These are phyloP conservation scores for Drosophila persimilis DNA, from an alignment of 1,140 invertebrate genomes.

Conservation along the genomic window DNA sequence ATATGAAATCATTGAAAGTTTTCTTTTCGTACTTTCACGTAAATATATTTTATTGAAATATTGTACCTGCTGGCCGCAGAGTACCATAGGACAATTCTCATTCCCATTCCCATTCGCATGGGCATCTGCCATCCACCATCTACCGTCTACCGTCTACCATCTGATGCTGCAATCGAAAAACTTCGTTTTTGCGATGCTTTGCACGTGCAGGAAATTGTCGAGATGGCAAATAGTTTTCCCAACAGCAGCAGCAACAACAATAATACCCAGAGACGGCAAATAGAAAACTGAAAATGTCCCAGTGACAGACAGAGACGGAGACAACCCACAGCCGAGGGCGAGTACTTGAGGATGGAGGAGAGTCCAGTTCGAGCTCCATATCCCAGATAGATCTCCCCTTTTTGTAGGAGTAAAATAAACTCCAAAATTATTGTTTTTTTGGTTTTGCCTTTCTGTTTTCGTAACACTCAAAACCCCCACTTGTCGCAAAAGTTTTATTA, in stretches of 20 bases:
- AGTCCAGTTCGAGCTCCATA: slow-evolving; percentile 14
- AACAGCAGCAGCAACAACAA: slow-evolving; percentile 53
- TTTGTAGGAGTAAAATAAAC: slow-evolving; percentile 48
- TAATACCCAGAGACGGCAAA: slow-evolving; percentile 59
- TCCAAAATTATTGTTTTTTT: slow-evolving; percentile 75
- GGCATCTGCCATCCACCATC: background rate
- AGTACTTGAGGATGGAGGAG: background rate
- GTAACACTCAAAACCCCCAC: slow-evolving; percentile 70
- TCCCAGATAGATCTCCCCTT: background rate
- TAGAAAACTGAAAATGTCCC: slow-evolving; percentile 78
- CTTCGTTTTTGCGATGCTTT: slow-evolving; percentile 65
- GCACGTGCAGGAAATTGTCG: slow-evolving; percentile 79
- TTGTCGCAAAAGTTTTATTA: slow-evolving; percentile 81
- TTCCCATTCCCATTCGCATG: background rate
- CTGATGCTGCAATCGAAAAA: slow-evolving; percentile 40
- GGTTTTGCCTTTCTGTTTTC: slow-evolving; percentile 48
- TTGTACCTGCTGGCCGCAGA: slow-evolving; percentile 49
- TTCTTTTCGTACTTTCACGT: slow-evolving; percentile 34
- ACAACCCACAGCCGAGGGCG: slow-evolving; percentile 16
- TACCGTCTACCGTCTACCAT: background rate
- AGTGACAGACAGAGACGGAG: slow-evolving; percentile 46
- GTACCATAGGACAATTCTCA: background rate
- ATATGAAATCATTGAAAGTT: slow-evolving; percentile 74
- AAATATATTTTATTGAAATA: slow-evolving; percentile 79
- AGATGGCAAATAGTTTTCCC: slow-evolving; percentile 79